Base-by-base conservation (phyloP, 2,888 invertebrate genomes). In the Drosophila picticornis region DNA sequence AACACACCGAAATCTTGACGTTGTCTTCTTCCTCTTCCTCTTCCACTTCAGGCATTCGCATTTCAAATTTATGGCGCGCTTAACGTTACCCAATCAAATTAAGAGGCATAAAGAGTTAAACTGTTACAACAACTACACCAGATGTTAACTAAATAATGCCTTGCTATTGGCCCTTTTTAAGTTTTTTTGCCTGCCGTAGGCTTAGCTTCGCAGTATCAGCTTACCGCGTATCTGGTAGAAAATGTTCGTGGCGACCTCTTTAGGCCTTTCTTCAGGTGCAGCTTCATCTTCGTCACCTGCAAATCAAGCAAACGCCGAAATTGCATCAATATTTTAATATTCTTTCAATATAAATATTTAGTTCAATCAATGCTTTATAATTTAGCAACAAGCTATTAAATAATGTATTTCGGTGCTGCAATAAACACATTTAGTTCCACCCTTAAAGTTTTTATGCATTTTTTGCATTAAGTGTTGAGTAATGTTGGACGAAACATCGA, bases 201-300 rank as follows among this genome's bases (percentile, higher is more conserved):
- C 11, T 32, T 32, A 13, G 0, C 36, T 36, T 16, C 36, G 36
- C 36, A 36, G 5, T 31, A 72, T 1, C 29, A 90, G n/a, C 31
- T 60, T 55, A 7, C 50, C 60, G 5, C 81, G 81, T 10, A 88
- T 69, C 11, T 43, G 51, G 22, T 88, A 88, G 36, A 64, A 90
- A 29, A 88, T 83, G 0, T 34, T 61, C 0, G 57, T 61, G 13
- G 27, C 32, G 0, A 59, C 31, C 11, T 68, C 7, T 2, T 50
- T 27, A 1, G 50, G 50, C 43, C 0, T 57, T 31, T 5, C n/a
- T 70, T 25, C 0, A 25, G 2, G 10, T 29, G 55, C 6, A 85
- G 59, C 2, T 22, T 31, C 0, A 60, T 56, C 29, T 29, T 29
- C 5, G 29, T 29, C 29, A 29, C 5, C 29, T 29, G n/a, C n/a